Base-by-base conservation (phyloP, 1,140 invertebrate species). In the Aphaenogaster floridana region DNA sequence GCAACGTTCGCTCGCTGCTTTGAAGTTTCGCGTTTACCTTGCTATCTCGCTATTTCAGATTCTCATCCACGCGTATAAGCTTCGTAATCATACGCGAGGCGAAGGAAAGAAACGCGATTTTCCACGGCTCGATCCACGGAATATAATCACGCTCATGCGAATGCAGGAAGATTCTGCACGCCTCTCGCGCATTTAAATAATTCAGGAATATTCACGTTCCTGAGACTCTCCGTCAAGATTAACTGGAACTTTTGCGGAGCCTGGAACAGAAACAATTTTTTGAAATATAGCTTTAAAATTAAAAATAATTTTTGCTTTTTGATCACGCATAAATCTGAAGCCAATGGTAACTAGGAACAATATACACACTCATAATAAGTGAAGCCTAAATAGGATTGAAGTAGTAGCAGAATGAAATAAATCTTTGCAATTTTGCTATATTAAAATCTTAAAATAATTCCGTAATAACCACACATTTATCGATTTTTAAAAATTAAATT, bases 41-140 rank as follows among this genome's bases (percentile, higher is more conserved):
- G 64, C 64, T 84, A 63, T 74, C 69, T 74, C 54, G 34, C 42
- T 84, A 84, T 84, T 84, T 76, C 28, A 84, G 34, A 84, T 76
- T 84, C 69, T 61, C 69, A 61, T 76, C 80, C 54, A 69, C 68
- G 45, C 80, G 34, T 83, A 17, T 74, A 81, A 80, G 64, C 48
- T 81, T 69, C 66, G 66, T 81, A 81, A 81, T 81, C 79, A 71
- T 81, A 71, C 64, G 64, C 64, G 50, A 81, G 48, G 63, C 63
- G n/a, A 78, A 21, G 78, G 50, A 69, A 81, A 81, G 36, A 81
- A 81, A 45, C 64, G 39, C 79, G 79, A 81, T 81, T 81, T 81
- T 81, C 79, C 64, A 81, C 66, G 79, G 79, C 15, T 81, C 66
- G 66, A 81, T 59, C 79, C 79, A 71, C 50, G 50, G 64, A 81